Evolutionary conservation across 1,140 invertebrate species (phyloP).

Genomic region (Propsilocerus akamusi): DNA sequence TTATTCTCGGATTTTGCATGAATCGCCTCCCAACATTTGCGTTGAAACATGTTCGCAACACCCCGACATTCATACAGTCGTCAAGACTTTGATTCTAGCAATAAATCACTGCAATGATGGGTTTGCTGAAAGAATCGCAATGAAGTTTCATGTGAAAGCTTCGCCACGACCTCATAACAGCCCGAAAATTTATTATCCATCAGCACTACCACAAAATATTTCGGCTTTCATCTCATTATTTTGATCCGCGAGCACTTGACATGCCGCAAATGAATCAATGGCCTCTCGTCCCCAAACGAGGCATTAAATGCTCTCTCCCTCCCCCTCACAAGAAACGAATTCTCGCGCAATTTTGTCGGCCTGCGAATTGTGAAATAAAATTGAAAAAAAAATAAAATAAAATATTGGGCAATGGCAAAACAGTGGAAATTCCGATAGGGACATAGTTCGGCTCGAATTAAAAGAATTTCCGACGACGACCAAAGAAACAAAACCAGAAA

Average conservation of each 20-base stretch:
- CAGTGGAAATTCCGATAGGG: conserved; percentile 1
- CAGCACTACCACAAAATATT: background rate
- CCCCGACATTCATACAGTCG: background rate
- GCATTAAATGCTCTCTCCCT: background rate
- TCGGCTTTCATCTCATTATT: background rate
- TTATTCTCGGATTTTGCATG: no score
- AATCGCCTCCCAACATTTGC: no score
- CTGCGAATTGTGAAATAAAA: background rate
- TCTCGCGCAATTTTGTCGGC: background rate
- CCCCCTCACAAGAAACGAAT: background rate
- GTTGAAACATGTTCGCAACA: no score
- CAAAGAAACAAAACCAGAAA: background rate
- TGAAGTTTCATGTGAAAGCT: background rate
- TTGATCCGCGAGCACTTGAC: background rate
- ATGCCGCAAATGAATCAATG: background rate
- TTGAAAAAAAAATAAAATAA: background rate
- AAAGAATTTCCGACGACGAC: background rate
- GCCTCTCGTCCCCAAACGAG: background rate
- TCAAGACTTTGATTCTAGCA: background rate
- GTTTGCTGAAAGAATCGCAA: background rate
- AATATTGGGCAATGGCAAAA: background rate
- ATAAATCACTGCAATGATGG: background rate
- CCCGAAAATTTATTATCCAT: background rate
- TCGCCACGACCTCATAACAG: background rate
- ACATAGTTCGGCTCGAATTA: background rate